Conservation (phyloP, 2,113 vertebrate genomes). For the Nipponia nippon region DNA sequence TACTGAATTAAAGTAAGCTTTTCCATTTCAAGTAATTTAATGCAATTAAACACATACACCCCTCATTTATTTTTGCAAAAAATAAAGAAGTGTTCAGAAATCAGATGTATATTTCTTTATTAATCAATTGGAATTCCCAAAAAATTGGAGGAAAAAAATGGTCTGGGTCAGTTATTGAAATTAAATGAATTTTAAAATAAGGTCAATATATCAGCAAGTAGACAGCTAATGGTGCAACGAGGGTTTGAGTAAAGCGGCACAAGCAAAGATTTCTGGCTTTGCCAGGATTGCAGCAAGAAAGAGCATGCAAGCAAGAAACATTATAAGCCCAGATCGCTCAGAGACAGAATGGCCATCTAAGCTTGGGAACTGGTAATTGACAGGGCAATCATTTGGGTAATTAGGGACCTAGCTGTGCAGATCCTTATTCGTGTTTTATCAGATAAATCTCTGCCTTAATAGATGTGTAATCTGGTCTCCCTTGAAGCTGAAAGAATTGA, state of each 20-base stretch:
- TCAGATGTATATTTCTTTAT: not conserved
- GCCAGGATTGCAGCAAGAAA: not conserved
- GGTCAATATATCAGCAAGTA: not conserved
- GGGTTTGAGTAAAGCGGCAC: not conserved
- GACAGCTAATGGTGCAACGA: not conserved
- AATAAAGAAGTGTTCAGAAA: not conserved
- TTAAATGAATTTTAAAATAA: not conserved
- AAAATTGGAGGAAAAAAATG: not conserved
- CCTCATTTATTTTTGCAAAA: not conserved
- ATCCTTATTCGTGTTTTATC: not conserved
- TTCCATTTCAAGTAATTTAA: not conserved
- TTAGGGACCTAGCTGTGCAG: not conserved
- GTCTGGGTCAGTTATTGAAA: not conserved
- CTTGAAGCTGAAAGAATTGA: not conserved
- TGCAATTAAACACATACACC: not conserved
- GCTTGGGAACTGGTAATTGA: not conserved
- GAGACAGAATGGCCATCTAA: not conserved
- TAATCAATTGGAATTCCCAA: not conserved
- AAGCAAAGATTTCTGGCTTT: not conserved
- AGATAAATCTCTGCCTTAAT: not conserved
- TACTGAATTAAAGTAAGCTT: conserved; percentile 32
- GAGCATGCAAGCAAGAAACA: not conserved
- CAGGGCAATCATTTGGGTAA: not conserved
- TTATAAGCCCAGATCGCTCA: not conserved
- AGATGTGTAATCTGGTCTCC: not conserved